A percentile compares a stretch with the other conserved stretches of the same genome.
Conservation (phyloP, 2,797 vertebrate genomes). For the Bradypodion pumilum region DNA sequence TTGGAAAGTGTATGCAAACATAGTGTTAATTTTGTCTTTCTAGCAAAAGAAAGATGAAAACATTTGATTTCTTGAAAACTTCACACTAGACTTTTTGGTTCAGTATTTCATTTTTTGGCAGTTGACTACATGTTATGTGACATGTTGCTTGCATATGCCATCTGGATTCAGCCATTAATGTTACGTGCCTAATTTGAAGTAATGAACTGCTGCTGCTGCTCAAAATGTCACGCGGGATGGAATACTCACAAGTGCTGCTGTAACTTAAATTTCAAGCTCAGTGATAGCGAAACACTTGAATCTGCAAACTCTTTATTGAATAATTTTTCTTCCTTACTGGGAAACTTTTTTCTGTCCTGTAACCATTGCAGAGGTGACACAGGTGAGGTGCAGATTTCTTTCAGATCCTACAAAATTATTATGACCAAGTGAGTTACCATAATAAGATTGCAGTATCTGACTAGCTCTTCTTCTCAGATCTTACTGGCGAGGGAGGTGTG, state of each 20-base stretch:
- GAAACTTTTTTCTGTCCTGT: neutral
- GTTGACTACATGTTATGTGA: neutral
- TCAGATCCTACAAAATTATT: neutral
- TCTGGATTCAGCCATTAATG: constrained; percentile 31
- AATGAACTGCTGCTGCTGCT: constrained; percentile 15
- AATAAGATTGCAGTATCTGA: neutral
- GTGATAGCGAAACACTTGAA: constrained; percentile 23
- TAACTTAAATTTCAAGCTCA: constrained; percentile 10
- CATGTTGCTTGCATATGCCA: constrained; percentile 31
- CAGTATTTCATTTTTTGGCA: constrained; percentile 12
- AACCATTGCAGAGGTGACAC: neutral
- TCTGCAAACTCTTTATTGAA: neutral
- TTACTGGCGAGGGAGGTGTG: neutral
- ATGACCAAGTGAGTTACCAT: neutral
- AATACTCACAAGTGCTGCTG: constrained; percentile 27
- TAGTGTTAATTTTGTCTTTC: neutral
- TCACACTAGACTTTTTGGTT: neutral
- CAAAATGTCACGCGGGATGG: constrained; percentile 14
- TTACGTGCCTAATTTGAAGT: constrained; percentile 34
- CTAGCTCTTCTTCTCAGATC: neutral
- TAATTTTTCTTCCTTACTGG: neutral
- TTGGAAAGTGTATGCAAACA: neutral
- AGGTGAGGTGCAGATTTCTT: neutral
- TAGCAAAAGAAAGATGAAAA: neutral
- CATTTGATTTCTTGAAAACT: constrained; percentile 32